These are phyloP conservation scores for Mythimna ferrago DNA, from an alignment of 2,888 invertebrate species.

Conservation along the genomic window DNA sequence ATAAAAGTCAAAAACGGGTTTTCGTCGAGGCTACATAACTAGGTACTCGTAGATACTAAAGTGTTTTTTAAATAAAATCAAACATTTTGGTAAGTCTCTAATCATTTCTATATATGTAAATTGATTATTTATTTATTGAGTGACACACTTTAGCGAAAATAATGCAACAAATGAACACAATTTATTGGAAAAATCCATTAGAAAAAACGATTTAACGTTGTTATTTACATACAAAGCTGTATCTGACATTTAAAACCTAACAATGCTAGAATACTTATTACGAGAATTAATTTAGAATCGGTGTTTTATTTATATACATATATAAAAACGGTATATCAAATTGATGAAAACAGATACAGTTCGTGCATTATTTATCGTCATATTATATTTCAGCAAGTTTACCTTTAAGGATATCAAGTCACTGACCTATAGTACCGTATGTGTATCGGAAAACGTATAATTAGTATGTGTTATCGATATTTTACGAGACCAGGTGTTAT, in stretches of 20 bases:
- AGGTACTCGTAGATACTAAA: constrained; percentile 2
- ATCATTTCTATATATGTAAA: constrained; percentile 13
- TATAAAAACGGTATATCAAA: no score
- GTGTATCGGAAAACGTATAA: neutral
- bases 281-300: neutral
- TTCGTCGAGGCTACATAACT: constrained; percentile 3
- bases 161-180: neutral
- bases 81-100: neutral
- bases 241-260: constrained; percentile 19
- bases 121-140: neutral
- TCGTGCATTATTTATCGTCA: constrained; percentile 1
- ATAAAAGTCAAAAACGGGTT: constrained; percentile 36
- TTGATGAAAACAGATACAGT: neutral
- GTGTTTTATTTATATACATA: neutral
- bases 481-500: neutral
- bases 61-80: constrained; percentile 26
- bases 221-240: constrained; percentile 15
- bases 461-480: constrained; percentile 2
- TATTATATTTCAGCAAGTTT: constrained; percentile 17
- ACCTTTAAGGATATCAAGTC: neutral
- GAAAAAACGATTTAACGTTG: neutral
- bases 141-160: neutral
- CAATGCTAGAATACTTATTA: neutral
- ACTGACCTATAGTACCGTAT: constrained; percentile 20
- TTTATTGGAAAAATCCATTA: constrained; percentile 10